Conservation (phyloP, 2,113 vertebrate species). For the Dicentrarchus labrax region DNA sequence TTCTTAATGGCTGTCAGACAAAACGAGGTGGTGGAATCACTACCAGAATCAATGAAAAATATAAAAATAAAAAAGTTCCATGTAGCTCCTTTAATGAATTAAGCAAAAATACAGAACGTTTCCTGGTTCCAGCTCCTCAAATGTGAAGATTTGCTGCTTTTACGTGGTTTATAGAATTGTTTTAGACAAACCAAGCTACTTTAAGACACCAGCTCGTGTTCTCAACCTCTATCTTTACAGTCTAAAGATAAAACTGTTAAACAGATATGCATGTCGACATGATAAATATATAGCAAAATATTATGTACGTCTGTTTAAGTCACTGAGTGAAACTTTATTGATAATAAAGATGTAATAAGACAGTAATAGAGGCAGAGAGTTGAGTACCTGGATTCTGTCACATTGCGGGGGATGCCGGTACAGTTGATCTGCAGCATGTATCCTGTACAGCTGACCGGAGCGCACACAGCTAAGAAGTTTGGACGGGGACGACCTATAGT, state of each 20-base stretch:
- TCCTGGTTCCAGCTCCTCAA: neutral
- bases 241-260: neutral
- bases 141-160: neutral
- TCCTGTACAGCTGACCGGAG: constrained; percentile 87
- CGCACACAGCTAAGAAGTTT: constrained; percentile 92
- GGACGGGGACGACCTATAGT: constrained; percentile 93
- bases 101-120: neutral
- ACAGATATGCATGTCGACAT: no score
- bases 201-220: neutral
- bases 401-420: constrained; percentile 81
- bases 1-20: no score
- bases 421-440: constrained; percentile 88
- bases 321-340: neutral
- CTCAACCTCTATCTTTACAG: neutral
- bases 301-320: no score
- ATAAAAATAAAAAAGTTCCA: neutral
- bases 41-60: no score
- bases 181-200: neutral
- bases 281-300: no score
- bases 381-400: constrained; percentile 93
- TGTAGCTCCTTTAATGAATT: neutral
- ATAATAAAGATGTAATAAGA: neutral
- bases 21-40: no score
- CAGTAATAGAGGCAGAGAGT: fast-evolving
- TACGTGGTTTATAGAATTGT: neutral